Base-by-base conservation (phyloP, 2,113 vertebrate genomes). In the Calidris pugnax region DNA sequence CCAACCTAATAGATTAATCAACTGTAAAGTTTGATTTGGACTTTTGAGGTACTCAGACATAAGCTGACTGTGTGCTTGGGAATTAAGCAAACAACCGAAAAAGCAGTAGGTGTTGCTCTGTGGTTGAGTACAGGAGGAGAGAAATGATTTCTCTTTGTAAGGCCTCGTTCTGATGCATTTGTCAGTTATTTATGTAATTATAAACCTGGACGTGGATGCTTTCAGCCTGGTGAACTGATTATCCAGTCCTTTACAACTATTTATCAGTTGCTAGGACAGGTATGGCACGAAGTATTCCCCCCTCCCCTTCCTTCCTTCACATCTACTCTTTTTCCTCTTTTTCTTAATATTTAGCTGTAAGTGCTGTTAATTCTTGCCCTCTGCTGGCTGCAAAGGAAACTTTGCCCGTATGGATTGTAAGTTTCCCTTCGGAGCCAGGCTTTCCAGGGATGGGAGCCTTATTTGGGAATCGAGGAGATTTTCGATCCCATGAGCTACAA, bases 321-420 rank as follows among this genome's bases (percentile, higher is more conserved):
- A 27, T 17, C 21, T 11, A 3, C 7, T 33, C 22, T 33, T 59
- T 35, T 8, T 62, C 50, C 13, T 12, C 7, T 33, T 59, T 35
- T 8, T 62, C 50, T 14, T 12, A 8, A 17, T 2, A 3, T 17
- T 47, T 22, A 10, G 28, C 39, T 33, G 3, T 5, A 35, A 16
- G 19, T 0, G 24, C 60, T 74, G 48, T 18, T 51, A 24, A 18
- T 30, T 56, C 41, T 37, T 76, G 85, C 77, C 74, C 62, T 69
- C 60, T 93, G 1, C 73, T 35, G 87, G 89, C 69, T 13, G 43
- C 60, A 19, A 43, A 43, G 57, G 17, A 50, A 75, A 59, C 11
- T 33, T 20, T 9, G 66, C 12, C 45, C 1, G 0, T 2, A 0
- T 0, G 47, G 51, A 56, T 30, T 1, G 1, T 30, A 4, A 24